Evolutionary conservation across 2,797 vertebrate species (phyloP).

Genomic region (Spinus olivaceus): DNA sequence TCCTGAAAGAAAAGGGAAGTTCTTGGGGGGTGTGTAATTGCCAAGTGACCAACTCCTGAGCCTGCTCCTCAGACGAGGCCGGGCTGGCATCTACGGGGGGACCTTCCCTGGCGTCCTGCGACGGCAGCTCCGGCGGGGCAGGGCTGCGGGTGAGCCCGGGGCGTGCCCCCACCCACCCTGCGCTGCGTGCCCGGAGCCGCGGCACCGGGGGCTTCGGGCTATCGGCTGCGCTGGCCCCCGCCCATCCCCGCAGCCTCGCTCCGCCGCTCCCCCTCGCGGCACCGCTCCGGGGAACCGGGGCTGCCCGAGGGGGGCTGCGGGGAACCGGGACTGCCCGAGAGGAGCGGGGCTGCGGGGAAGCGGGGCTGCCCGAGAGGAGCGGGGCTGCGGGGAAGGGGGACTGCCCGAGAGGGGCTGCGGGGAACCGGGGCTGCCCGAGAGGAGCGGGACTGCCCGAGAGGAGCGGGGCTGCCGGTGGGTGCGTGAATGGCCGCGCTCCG

Average conservation of each 20-base stretch:
- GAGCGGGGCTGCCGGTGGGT: background rate
- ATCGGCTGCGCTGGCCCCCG: background rate
- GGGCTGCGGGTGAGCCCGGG: background rate
- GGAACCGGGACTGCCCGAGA: background rate
- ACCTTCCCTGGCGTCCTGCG: background rate
- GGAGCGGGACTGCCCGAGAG: background rate
- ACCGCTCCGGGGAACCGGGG: background rate
- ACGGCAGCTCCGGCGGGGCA: background rate
- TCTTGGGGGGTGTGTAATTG: background rate
- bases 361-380: too few relatives aligned
- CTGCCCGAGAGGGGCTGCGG: background rate
- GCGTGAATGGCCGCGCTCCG: background rate
- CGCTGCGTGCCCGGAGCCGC: too few relatives aligned
- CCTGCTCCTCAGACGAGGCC: background rate
- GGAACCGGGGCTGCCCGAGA: too few relatives aligned
- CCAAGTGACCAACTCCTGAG: rapidly evolving
- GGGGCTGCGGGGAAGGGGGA: background rate
- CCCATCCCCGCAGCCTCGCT: background rate
- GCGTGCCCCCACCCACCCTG: rapidly evolving
- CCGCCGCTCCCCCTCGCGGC: background rate
- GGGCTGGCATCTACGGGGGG: rapidly evolving
- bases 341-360: too few relatives aligned
- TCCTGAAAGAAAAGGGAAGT: background rate
- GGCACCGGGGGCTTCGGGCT: background rate
- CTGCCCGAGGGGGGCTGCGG: too few relatives aligned